Conservation (phyloP, 2,888 invertebrate genomes). For the Amblyjoppa proteus region DNA sequence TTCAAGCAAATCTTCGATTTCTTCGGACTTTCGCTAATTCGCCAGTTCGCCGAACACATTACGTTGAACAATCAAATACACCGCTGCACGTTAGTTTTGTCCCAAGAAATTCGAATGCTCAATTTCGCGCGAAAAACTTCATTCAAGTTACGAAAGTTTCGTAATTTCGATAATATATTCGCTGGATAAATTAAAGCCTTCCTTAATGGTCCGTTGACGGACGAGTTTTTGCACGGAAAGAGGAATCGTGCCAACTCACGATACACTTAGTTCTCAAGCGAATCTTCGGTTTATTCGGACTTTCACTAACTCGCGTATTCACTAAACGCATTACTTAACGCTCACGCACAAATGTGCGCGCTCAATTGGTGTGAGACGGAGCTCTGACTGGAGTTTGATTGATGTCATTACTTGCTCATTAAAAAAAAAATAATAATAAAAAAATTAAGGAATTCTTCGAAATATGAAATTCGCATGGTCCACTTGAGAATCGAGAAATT, state of each 20-base stretch:
- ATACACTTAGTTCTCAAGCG: conserved; percentile 34
- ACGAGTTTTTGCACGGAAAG: background rate
- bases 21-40: conserved; percentile 60
- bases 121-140: too few relatives aligned
- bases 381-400: background rate
- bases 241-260: conserved; percentile 10
- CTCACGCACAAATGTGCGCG: background rate
- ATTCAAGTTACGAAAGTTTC: too few relatives aligned
- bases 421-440: background rate
- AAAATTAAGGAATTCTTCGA: background rate
- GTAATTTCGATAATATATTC: too few relatives aligned
- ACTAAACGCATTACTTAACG: too few relatives aligned
- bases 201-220: conserved; percentile 1
- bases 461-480: conserved; percentile 12
- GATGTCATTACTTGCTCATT: background rate
- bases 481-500: background rate
- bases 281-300: conserved; percentile 62
- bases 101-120: too few relatives aligned
- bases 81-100: too few relatives aligned
- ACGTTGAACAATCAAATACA: too few relatives aligned
- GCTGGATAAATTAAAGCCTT: too few relatives aligned
- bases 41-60: background rate
- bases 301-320: conserved; percentile 54
- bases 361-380: conserved; percentile 1
- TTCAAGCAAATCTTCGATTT: conserved; percentile 57